Evolutionary conservation across 2,888 invertebrate species (phyloP).

Genomic region (Drosophila niveifrons): DNA sequence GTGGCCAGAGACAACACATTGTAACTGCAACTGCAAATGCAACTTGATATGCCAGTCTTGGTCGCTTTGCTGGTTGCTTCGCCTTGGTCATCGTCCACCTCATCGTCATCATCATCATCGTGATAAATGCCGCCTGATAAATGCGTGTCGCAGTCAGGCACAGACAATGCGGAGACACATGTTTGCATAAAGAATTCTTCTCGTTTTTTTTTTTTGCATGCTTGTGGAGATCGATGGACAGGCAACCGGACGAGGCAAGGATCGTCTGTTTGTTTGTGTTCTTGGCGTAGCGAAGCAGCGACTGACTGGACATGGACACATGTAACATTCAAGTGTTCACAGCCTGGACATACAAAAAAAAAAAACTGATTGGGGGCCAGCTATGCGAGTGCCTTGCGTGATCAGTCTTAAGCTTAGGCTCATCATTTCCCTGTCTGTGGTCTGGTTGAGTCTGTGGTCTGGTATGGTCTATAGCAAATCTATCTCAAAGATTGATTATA

Average conservation of each 20-base stretch:
- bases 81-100: slow-evolving; percentile 34
- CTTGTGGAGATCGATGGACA: slow-evolving; percentile 29
- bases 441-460: slow-evolving; percentile 34
- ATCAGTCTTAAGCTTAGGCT: slow-evolving; percentile 36
- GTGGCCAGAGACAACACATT: not conserved
- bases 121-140: slow-evolving; percentile 78
- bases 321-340: slow-evolving; percentile 63
- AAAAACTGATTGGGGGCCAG: slow-evolving; percentile 15
- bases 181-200: slow-evolving; percentile 62
- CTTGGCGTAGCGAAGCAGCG: slow-evolving; percentile 55
- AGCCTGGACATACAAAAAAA: slow-evolving; percentile 15
- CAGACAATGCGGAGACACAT: slow-evolving; percentile 78
- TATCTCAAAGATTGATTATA: slow-evolving; percentile 83
- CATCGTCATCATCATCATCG: slow-evolving; percentile 38
- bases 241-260: slow-evolving; percentile 18
- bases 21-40: slow-evolving; percentile 56
- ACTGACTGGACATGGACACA: slow-evolving; percentile 67
- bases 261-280: slow-evolving; percentile 26
- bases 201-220: slow-evolving; percentile 37
- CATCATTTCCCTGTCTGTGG: slow-evolving; percentile 48
- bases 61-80: slow-evolving; percentile 9
- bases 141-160: slow-evolving; percentile 73
- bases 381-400: slow-evolving; percentile 38
- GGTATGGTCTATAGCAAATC: slow-evolving; percentile 57
- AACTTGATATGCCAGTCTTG: slow-evolving; percentile 73